Conservation (phyloP, 2,113 vertebrate species). For the Sterrhoptilus dennistouni region DNA sequence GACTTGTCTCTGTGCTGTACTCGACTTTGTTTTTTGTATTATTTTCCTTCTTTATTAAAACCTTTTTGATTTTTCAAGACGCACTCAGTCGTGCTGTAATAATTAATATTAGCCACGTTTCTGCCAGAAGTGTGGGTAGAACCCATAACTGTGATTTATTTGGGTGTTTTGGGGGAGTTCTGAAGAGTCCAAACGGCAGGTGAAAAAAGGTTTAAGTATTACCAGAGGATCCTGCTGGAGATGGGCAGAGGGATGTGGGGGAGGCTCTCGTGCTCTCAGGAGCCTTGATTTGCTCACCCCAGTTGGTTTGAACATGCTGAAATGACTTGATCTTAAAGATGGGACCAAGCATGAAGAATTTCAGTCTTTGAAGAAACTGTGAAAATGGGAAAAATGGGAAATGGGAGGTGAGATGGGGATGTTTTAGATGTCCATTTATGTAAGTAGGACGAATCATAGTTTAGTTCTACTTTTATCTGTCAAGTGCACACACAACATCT, state of each 20-base stretch:
- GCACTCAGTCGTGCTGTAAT: no score
- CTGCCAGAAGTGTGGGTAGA: no score
- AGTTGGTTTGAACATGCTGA: not conserved
- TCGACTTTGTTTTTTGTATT: no score
- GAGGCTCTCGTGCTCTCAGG: not conserved
- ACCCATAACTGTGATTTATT: not conserved
- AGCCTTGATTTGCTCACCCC: not conserved
- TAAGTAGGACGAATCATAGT: rapidly evolving
- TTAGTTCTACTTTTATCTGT: not conserved
- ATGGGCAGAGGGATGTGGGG: no score
- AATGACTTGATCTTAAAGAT: not conserved
- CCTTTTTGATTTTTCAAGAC: no score
- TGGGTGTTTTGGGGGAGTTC: not conserved
- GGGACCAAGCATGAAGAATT: not conserved
- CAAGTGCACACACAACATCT: not conserved
- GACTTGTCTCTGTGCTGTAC: no score
- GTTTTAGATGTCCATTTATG: not conserved
- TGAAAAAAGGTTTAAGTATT: not conserved
- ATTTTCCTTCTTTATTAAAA: no score
- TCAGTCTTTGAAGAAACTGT: not conserved
- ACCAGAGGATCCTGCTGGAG: not conserved
- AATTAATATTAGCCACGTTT: no score
- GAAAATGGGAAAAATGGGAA: not conserved
- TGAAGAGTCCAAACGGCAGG: not conserved
- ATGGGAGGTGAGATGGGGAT: not conserved